A percentile compares a stretch with the other conserved stretches of the same genome.
These are phyloP conservation scores for Myripristis jacobus DNA, from an alignment of 2,797 vertebrate species.

Conservation along the genomic window DNA sequence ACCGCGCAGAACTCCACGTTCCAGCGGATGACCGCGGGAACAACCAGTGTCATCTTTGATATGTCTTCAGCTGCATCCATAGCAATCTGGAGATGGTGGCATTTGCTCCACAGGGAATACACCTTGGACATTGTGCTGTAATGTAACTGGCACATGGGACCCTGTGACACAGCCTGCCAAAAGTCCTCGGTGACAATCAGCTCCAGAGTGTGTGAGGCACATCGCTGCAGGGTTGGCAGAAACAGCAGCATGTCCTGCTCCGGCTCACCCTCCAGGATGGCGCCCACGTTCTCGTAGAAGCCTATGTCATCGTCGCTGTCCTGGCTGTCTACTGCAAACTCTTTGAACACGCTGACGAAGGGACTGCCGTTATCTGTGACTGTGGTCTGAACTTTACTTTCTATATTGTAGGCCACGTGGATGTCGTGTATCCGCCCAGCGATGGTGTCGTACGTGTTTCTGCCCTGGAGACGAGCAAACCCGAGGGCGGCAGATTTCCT, in stretches of 20 bases:
- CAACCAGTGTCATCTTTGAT: conserved; percentile 75
- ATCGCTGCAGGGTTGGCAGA: conserved; percentile 77
- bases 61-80: conserved; percentile 77
- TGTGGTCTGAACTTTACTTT: conserved; percentile 81
- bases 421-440: conserved; percentile 79
- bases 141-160: conserved; percentile 76
- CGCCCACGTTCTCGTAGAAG: conserved; percentile 75
- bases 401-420: conserved; percentile 78
- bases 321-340: conserved; percentile 68
- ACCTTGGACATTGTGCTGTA: conserved; percentile 80
- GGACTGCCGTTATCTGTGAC: conserved; percentile 82
- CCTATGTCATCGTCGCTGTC: conserved; percentile 74
- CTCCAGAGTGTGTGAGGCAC: conserved; percentile 79
- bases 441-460: conserved; percentile 73
- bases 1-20: conserved; percentile 79
- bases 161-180: conserved; percentile 78
- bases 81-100: conserved; percentile 75
- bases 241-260: conserved; percentile 80
- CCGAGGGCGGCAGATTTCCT: conserved; percentile 81
- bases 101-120: conserved; percentile 79
- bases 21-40: conserved; percentile 78
- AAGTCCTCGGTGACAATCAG: conserved; percentile 79
- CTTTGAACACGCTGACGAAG: conserved; percentile 78
- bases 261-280: conserved; percentile 70
- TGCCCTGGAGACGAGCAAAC: conserved; percentile 73